Base-by-base conservation (phyloP, 2,888 invertebrate genomes). In the Brachylomia viminalis region DNA sequence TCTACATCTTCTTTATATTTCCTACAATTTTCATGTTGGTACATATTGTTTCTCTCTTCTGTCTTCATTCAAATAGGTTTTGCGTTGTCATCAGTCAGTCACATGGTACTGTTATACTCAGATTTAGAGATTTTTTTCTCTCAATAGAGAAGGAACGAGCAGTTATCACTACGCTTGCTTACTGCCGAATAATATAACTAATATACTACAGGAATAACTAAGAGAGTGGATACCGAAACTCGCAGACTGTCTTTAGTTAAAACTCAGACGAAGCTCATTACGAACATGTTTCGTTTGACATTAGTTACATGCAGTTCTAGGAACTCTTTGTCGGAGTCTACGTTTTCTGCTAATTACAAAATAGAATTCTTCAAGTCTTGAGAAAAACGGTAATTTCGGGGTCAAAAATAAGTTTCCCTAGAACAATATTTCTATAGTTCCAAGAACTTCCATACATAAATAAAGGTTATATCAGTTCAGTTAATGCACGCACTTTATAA, bases 381-480 rank as follows among this genome's bases (percentile, higher is more conserved):
- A 52, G 45, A 6, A 47, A 71, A 15, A n/a, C 15, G 59, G 15
- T 27, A 2, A 52, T 27, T 79, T 27, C 17, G 59, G 10, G 58
- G 20, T 47, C 10, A 45, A 56, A 52, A 52, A 23, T 38, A 42
- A 7, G 1, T 20, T 61, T 38, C 27, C 7, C 7, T 30, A 45
- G 58, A 79, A 54, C 38, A 52, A 54, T 56, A 64, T 56, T 45
- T 15, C 8, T 33, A 11, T 27, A 27, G 42, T 58, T 77, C 56
- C 20, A 23, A 77, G 79, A 70, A 83, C 20, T 65, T 77, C 7
- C 33, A 11, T 49, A 13, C 13, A 79, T 83, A 66, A 80, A 80
- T 72, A 84, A 80, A 56, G 30, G 70, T 82, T 80, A 81, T 61
- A 52, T 82, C 68, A 65, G 30, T 64, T 58, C 56, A 58, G 54